Percentiles rank a stretch among this genome's conserved stretches.
These are phyloP conservation scores for Ectobius pallidus DNA, from an alignment of 2,888 invertebrate genomes.

Conservation along the genomic window DNA sequence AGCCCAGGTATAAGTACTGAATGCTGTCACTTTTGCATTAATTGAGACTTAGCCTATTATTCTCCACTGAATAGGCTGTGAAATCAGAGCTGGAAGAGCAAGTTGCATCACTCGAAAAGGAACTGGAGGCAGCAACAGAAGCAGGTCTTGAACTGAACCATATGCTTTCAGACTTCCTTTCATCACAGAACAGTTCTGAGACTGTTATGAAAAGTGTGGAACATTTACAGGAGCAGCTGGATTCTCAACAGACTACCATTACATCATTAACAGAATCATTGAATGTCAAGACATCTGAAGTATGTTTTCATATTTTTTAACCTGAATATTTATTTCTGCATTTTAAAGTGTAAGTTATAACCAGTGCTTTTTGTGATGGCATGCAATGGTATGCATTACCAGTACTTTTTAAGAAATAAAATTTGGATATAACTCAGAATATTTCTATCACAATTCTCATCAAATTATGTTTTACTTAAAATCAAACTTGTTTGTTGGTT, in stretches of 20 bases:
- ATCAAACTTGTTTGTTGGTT: too few species aligned
- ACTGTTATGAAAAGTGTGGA: constrained; percentile 69
- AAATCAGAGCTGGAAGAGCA: constrained; percentile 68
- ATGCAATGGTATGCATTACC: not conserved
- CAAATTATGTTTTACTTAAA: too few species aligned
- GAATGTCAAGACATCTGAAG: constrained; percentile 55
- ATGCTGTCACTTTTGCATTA: too few species aligned
- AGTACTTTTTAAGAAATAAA: not conserved
- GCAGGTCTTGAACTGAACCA: constrained; percentile 76
- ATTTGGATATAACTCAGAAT: too few species aligned
- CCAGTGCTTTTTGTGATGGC: too few species aligned
- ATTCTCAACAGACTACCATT: constrained; percentile 67
- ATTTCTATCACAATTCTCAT: too few species aligned
- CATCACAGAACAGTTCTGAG: constrained; percentile 69
- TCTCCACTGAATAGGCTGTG: too few species aligned
- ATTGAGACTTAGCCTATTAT: too few species aligned
- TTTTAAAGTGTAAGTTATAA: too few species aligned
- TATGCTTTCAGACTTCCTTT: constrained; percentile 69
- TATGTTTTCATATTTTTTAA: constrained; percentile 46
- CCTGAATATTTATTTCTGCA: too few species aligned
- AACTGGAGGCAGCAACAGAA: constrained; percentile 81
- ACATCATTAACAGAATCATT: constrained; percentile 55
- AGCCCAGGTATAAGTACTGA: too few species aligned
- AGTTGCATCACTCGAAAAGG: constrained; percentile 69
- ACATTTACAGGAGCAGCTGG: constrained; percentile 67